Percentiles rank a stretch among this genome's conserved stretches.
phyloP scores from a whole-genome alignment of 2,797 vertebrate species.

The Pyrocephalus nanus region DNA sequence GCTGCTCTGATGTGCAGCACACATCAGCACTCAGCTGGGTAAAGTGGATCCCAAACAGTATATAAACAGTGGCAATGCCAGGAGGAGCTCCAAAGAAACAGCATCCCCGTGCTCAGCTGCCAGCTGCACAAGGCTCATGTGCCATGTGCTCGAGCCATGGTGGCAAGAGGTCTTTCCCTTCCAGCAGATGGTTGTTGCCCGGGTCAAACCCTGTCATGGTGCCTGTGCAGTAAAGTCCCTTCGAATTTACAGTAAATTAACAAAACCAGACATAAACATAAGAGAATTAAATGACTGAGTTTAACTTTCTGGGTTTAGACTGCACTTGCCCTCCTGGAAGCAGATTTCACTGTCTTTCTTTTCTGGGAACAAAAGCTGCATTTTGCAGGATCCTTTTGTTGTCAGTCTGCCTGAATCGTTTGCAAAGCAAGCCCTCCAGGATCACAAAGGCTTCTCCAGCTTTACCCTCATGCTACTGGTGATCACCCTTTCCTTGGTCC shows the following conservation, averaged over 20 bases:
- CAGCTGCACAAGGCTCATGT: neutral
- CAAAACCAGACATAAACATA: slow-evolving; percentile 52
- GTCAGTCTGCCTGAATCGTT: neutral
- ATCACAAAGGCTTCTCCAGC: neutral
- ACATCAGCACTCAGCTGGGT: accelerated
- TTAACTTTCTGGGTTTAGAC: slow-evolving; percentile 28
- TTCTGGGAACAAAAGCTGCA: neutral
- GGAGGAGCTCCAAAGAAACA: neutral
- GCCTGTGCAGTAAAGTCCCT: slow-evolving; percentile 16
- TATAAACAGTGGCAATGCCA: neutral
- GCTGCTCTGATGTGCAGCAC: accelerated
- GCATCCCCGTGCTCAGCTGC: neutral
- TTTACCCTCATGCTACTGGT: neutral
- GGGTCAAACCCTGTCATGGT: slow-evolving; percentile 31
- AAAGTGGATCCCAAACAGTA: neutral
- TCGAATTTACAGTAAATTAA: slow-evolving; percentile 37
- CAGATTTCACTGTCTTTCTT: neutral
- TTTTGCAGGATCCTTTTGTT: neutral
- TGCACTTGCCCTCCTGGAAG: slow-evolving; percentile 3
- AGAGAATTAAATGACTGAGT: slow-evolving; percentile 44
- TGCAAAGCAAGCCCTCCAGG: neutral
- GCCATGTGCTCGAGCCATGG: neutral
- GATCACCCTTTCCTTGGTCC: neutral
- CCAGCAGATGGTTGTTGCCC: slow-evolving; percentile 28
- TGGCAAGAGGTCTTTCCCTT: slow-evolving; percentile 50